Base-by-base conservation (phyloP, 2,888 invertebrate species). In the Orchestes rusci region DNA sequence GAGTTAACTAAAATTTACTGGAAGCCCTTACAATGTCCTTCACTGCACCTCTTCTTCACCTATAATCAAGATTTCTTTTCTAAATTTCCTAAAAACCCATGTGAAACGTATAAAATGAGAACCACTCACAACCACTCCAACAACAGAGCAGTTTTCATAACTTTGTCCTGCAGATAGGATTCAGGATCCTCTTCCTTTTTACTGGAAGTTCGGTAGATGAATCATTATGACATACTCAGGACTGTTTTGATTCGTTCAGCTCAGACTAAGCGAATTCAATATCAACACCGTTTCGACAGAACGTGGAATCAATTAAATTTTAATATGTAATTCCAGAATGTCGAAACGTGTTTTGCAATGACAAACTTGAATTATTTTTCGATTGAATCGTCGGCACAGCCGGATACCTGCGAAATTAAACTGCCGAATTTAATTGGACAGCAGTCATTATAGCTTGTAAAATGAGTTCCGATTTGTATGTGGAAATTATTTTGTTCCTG, bases 291-390 rank as follows among this genome's bases (percentile, higher is more conserved):
- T 31, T 39, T 46, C 40, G 31, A 39, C 20, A 28, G 29, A 40
- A 39, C 23, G 33, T 42, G 33, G 38, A 45, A 56, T 55, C 53
- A 52, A 56, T 54, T 53, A 54, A 54, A 56, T 51, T 54, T 54
- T 53, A 54, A 56, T 53, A 52, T 48, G 53, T 53, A 55, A 54
- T 54, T 53, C 43, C 43, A 51, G 39, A 30, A 43, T 13, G 16
- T 10, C 31, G 13, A 49, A 49, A 42, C 37, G 45, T 48, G 38
- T 39, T 44, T 32, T 39, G 37, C 39, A 36, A 51, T 44, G 46
- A 50, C 52, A 50, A 56, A 55, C 53, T 53, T 53, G 50, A 55
- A 56, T 56, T 57, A 55, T 57, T 57, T 57, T 57, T 54, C 53
- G 51, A 55, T 53, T 45, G 48, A 52, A 56, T 53, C 44, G 55